Evolutionary conservation across 2,113 vertebrate genomes (phyloP).

Genomic region (Corydoras maculifer): DNA sequence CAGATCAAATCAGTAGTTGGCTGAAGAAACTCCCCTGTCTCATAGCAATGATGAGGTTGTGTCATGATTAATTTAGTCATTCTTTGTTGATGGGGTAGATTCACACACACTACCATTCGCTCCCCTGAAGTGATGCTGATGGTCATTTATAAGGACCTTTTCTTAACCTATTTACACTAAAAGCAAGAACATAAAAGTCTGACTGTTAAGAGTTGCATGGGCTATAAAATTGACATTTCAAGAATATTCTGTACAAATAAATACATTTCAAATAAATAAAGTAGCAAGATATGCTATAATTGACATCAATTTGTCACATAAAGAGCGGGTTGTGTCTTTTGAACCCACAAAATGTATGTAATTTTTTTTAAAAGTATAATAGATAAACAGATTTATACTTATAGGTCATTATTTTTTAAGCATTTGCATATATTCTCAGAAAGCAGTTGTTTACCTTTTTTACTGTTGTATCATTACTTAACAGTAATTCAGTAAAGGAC

Average conservation of each 20-base stretch:
- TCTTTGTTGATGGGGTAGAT: slow-evolving; percentile 65
- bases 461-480: slow-evolving; percentile 61
- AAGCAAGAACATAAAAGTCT: too few relatives aligned
- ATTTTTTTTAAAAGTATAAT: too few relatives aligned
- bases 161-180: slow-evolving; percentile 3
- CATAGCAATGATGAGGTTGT: slow-evolving; percentile 59
- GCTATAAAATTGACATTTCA: too few relatives aligned
- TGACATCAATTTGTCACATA: too few relatives aligned
- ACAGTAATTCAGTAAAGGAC: slow-evolving; percentile 77
- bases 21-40: slow-evolving; percentile 66
- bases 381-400: slow-evolving; percentile 40
- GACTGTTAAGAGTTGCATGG: too few relatives aligned
- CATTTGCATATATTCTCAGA: slow-evolving; percentile 59
- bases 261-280: too few relatives aligned
- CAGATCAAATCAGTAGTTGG: slow-evolving; percentile 69
- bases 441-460: slow-evolving; percentile 83
- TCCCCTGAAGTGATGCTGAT: slow-evolving; percentile 40
- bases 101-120: slow-evolving; percentile 48
- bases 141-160: slow-evolving; percentile 10
- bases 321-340: too few relatives aligned
- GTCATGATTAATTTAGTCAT: slow-evolving; percentile 64
- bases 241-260: too few relatives aligned
- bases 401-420: slow-evolving; percentile 68
- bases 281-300: too few relatives aligned
- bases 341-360: too few relatives aligned